Percentiles rank a stretch among this genome's conserved stretches.
Evolutionary conservation across 2,797 vertebrate genomes (phyloP).

Genomic region (Hydrophis major): DNA sequence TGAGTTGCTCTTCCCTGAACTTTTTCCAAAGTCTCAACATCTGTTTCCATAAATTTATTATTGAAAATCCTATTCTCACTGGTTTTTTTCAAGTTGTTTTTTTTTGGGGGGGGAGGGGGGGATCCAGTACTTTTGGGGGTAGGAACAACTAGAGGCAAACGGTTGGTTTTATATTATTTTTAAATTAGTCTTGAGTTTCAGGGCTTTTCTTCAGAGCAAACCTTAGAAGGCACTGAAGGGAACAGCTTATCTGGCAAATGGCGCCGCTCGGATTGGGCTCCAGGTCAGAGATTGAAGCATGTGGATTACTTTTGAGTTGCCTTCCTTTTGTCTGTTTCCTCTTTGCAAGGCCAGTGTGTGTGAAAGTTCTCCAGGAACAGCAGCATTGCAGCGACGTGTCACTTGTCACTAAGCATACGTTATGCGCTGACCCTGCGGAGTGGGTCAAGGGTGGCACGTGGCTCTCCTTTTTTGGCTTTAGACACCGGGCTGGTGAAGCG

Average conservation of each 20-base stretch:
- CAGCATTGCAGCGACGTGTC: neutral
- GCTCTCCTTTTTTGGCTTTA: neutral
- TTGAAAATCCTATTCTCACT: neutral
- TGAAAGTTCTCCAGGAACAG: neutral
- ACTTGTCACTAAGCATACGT: neutral
- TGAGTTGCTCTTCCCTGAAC: neutral
- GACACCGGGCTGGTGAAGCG: neutral
- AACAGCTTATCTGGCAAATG: neutral
- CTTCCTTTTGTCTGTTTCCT: neutral
- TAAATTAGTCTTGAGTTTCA: neutral
- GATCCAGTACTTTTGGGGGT: neutral
- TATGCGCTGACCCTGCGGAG: neutral
- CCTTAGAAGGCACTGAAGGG: neutral
- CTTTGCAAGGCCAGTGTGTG: neutral
- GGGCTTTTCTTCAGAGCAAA: neutral
- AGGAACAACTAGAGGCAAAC: neutral
- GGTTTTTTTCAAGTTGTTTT: neutral
- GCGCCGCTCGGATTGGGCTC: neutral
- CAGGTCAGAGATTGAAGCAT: neutral
- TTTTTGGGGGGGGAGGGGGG: too few relatives aligned
- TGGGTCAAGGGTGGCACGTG: neutral
- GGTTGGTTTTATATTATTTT: neutral
- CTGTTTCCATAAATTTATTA: neutral
- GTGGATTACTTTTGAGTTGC: neutral
- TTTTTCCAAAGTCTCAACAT: neutral